Evolutionary conservation across 2,888 invertebrate genomes (phyloP).

Genomic region (Microdon myrmicae): DNA sequence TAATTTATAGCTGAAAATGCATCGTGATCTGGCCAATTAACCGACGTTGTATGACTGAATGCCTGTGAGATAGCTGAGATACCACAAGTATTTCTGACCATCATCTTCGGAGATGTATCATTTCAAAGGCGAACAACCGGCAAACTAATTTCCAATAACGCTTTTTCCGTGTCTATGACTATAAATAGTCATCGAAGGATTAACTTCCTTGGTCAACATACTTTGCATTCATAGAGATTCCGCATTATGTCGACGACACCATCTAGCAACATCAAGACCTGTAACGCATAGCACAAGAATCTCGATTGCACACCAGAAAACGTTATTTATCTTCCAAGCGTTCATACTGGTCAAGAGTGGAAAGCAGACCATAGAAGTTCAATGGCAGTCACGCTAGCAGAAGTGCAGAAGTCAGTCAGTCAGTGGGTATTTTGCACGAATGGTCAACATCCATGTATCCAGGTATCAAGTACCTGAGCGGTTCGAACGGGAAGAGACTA

Average conservation of each 20-base stretch:
- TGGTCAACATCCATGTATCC: neutral
- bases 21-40: slow-evolving; percentile 34
- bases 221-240: slow-evolving; percentile 11
- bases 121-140: slow-evolving; percentile 22
- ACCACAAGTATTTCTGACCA: slow-evolving; percentile 1
- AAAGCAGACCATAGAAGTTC: too few species aligned
- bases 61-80: neutral
- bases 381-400: slow-evolving; percentile 20
- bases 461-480: slow-evolving; percentile 39
- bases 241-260: neutral
- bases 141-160: slow-evolving; percentile 39
- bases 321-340: slow-evolving; percentile 31
- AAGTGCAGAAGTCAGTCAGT: slow-evolving; percentile 27
- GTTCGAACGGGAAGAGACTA: slow-evolving; percentile 1
- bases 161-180: slow-evolving; percentile 38
- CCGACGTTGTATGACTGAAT: slow-evolving; percentile 24
- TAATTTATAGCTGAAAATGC: slow-evolving; percentile 30
- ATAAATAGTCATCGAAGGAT: slow-evolving; percentile 38
- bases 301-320: slow-evolving; percentile 21
- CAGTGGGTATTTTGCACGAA: slow-evolving; percentile 33
- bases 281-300: slow-evolving; percentile 12
- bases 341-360: too few species aligned
- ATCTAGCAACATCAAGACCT: too few species aligned
- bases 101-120: slow-evolving; percentile 6
- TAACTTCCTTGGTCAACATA: slow-evolving; percentile 36